These are phyloP conservation scores for Calosoma granatense DNA, from an alignment of 1,140 invertebrate genomes.

Conservation along the genomic window DNA sequence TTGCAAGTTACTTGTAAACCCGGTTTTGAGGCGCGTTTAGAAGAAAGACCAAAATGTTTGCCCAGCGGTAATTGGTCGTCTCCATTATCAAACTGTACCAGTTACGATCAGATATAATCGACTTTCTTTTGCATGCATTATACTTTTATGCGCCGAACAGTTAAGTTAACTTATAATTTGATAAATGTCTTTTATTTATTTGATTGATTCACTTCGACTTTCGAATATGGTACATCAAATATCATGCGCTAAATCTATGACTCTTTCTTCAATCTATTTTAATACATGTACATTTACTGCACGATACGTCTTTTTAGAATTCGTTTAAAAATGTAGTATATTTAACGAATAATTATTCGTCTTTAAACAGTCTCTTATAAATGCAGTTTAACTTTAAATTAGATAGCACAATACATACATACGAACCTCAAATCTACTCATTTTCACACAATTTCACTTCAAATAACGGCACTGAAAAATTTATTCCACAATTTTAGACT, in stretches of 20 bases:
- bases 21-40: slow-evolving; percentile 41
- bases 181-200: not conserved
- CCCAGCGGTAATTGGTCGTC: slow-evolving; percentile 40
- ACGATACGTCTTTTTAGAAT: no score
- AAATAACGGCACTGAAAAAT: no score
- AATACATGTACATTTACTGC: no score
- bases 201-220: not conserved
- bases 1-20: slow-evolving; percentile 60
- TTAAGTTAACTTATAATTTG: not conserved
- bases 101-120: slow-evolving; percentile 31
- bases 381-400: no score
- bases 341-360: no score
- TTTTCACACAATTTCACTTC: no score
- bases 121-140: not conserved
- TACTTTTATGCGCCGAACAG: not conserved
- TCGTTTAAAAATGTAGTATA: no score
- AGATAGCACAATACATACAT: no score
- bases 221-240: not conserved
- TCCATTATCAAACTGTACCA: slow-evolving; percentile 38
- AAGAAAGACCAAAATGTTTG: slow-evolving; percentile 36
- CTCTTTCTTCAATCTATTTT: no score
- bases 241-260: not conserved
- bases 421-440: no score
- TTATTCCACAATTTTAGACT: no score
- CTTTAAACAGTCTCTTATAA: no score